A percentile compares a stretch with the other conserved stretches of the same genome.
These are phyloP conservation scores for Rhabdomys pumilio DNA, from an alignment of 2,797 vertebrate species.

Conservation along the genomic window DNA sequence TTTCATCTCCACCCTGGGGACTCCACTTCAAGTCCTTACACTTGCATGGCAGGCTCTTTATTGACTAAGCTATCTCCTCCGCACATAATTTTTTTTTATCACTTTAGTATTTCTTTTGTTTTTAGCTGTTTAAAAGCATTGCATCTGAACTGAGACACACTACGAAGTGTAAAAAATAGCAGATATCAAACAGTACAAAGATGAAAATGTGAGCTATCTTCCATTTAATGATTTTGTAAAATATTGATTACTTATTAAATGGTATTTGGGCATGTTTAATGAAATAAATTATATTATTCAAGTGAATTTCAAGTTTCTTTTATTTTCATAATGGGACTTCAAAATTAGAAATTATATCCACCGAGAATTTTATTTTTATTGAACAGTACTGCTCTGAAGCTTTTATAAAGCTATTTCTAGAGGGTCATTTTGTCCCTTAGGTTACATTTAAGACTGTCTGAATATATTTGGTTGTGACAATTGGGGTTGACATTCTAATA, in stretches of 20 bases:
- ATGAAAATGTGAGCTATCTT: not conserved
- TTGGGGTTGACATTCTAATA: not conserved
- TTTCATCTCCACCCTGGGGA: not conserved
- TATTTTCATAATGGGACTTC: constrained; percentile 18
- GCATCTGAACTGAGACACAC: constrained; percentile 5
- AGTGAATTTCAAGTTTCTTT: constrained; percentile 53
- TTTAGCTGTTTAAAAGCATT: constrained; percentile 53
- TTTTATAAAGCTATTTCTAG: constrained; percentile 11
- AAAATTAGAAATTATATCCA: not conserved
- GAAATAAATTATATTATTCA: constrained; percentile 60
- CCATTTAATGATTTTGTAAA: constrained; percentile 47
- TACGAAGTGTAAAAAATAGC: constrained; percentile 2
- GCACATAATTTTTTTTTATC: not conserved
- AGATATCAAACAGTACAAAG: constrained; percentile 46
- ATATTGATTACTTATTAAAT: constrained; percentile 30
- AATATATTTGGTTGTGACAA: not conserved
- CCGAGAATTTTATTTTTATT: constrained; percentile 11
- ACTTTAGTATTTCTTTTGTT: not conserved
- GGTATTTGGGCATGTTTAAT: not conserved
- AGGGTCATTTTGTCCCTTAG: not conserved
- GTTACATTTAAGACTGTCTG: not conserved
- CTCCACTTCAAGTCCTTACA: not conserved
- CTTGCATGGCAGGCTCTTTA: not conserved
- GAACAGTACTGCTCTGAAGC: not conserved
- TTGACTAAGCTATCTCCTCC: not conserved